A percentile compares a stretch with the other conserved stretches of the same genome.
These are phyloP conservation scores for Gasteruption jaculator DNA, from an alignment of 2,888 invertebrate species.

Conservation along the genomic window DNA sequence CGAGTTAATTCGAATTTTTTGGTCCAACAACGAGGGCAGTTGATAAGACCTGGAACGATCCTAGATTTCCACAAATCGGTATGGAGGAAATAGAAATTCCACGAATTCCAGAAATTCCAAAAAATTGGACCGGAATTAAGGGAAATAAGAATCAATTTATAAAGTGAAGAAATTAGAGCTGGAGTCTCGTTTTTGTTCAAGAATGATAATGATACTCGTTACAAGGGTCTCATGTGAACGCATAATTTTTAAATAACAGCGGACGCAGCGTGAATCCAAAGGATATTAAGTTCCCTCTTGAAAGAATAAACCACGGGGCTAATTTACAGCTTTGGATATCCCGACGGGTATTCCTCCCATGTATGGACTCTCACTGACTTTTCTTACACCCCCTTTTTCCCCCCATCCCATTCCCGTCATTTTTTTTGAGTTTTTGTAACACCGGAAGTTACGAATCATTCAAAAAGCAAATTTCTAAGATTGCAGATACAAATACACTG, in stretches of 20 bases:
- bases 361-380: conserved; percentile 18
- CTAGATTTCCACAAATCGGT: too few relatives aligned
- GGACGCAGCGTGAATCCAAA: conserved; percentile 44
- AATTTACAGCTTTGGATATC: conserved; percentile 46
- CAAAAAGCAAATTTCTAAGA: not conserved
- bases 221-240: conserved; percentile 32
- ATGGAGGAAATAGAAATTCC: too few relatives aligned
- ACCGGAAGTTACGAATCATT: conserved; percentile 5
- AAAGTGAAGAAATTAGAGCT: too few relatives aligned
- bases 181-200: too few relatives aligned
- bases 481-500: not conserved
- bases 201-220: conserved; percentile 46
- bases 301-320: conserved; percentile 43
- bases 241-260: conserved; percentile 41
- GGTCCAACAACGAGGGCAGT: too few relatives aligned
- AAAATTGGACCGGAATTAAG: not conserved
- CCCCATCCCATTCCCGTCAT: conserved; percentile 8
- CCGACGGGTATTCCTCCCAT: conserved; percentile 28
- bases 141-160: too few relatives aligned
- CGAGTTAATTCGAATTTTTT: too few relatives aligned
- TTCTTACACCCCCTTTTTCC: conserved; percentile 22
- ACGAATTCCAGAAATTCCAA: not conserved
- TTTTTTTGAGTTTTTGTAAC: conserved; percentile 17
- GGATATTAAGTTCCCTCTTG: conserved; percentile 45
- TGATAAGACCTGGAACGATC: too few relatives aligned